phyloP scores from a whole-genome alignment of 2,113 vertebrate genomes.

The Bolborhynchus lineola region DNA sequence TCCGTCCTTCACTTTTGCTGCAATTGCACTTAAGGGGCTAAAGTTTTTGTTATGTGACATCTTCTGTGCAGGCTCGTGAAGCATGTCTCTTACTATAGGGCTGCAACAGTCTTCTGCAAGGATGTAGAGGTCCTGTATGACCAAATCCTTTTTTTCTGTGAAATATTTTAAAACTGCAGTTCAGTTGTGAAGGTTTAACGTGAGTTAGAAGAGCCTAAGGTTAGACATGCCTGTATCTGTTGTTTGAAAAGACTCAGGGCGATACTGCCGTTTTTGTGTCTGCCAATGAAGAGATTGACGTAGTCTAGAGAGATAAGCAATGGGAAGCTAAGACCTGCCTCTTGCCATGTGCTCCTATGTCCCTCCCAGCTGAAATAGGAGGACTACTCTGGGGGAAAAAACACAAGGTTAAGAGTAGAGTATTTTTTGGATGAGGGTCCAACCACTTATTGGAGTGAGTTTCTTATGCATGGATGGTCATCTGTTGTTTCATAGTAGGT shows the following conservation, averaged over 20 bases:
- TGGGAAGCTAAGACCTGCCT: background rate
- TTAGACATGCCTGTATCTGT: fast-evolving
- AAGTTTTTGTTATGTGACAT: background rate
- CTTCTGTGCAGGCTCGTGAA: background rate
- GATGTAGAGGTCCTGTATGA: background rate
- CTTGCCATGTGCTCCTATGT: fast-evolving
- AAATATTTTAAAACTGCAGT: background rate
- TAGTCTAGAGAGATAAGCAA: background rate
- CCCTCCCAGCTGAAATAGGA: background rate
- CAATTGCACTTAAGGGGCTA: background rate
- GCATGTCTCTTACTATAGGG: background rate
- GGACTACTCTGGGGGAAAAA: fast-evolving
- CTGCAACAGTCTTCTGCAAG: background rate
- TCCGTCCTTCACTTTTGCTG: background rate
- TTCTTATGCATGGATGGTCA: background rate
- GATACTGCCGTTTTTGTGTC: background rate
- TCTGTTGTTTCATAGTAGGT: background rate
- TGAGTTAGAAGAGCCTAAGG: background rate
- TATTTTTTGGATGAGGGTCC: background rate
- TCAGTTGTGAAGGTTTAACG: background rate
- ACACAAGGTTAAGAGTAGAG: background rate
- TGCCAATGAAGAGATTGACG: background rate
- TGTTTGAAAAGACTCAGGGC: background rate
- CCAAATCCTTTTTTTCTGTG: background rate
- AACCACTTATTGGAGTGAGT: background rate